phyloP scores from a whole-genome alignment of 2,888 invertebrate species.

The Eumerus sabulonum region DNA sequence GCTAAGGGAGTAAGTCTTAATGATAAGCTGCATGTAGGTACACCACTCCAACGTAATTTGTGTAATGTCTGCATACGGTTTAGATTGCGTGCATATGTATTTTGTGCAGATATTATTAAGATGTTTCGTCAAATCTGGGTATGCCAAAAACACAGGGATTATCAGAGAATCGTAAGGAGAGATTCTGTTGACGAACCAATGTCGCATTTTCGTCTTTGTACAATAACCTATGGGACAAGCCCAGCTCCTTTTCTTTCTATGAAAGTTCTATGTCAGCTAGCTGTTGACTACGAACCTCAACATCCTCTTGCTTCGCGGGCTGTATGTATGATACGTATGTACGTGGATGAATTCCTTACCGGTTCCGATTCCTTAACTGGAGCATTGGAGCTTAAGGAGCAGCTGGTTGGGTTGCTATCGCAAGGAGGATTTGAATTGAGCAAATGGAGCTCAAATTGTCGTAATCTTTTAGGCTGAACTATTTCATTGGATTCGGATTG shows the following conservation, averaged over 20 bases:
- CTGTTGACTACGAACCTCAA: slow-evolving; percentile 28
- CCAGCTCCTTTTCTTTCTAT: slow-evolving; percentile 63
- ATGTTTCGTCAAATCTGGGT: slow-evolving; percentile 60
- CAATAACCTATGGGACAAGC: slow-evolving; percentile 20
- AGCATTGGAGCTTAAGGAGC: not conserved
- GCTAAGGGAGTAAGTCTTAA: slow-evolving; percentile 48
- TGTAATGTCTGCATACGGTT: slow-evolving; percentile 35
- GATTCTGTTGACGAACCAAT: slow-evolving; percentile 8
- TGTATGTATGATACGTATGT: too few species aligned
- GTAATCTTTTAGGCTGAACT: not conserved
- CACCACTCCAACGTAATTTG: slow-evolving; percentile 57
- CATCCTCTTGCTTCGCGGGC: slow-evolving; percentile 40
- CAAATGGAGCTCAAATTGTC: not conserved
- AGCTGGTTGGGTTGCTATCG: slow-evolving; percentile 22
- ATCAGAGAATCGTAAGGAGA: slow-evolving; percentile 58
- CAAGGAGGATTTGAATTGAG: slow-evolving; percentile 10
- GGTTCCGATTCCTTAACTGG: slow-evolving; percentile 37
- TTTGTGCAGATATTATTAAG: slow-evolving; percentile 43
- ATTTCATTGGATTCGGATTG: not conserved
- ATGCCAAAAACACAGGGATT: slow-evolving; percentile 25
- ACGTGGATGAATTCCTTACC: slow-evolving; percentile 56
- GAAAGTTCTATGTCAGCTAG: slow-evolving; percentile 43
- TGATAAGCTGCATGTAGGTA: slow-evolving; percentile 48
- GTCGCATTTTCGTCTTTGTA: slow-evolving; percentile 47
- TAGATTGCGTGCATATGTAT: slow-evolving; percentile 22